These are phyloP conservation scores for Bellardia pandia DNA, from an alignment of 2,888 invertebrate genomes.

Conservation along the genomic window DNA sequence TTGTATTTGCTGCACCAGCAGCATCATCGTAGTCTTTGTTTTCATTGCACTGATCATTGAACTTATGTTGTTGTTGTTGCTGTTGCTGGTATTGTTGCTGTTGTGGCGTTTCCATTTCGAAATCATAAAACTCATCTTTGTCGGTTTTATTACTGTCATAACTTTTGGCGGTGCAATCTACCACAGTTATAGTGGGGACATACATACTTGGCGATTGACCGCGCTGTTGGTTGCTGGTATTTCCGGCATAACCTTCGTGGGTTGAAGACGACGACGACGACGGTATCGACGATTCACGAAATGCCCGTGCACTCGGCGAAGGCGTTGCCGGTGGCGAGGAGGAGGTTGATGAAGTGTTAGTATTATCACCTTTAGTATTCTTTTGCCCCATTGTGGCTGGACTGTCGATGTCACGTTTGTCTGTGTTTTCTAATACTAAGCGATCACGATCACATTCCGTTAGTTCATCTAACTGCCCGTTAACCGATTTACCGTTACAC, in stretches of 20 bases:
- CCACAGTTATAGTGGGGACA: slow-evolving; percentile 81
- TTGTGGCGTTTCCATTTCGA: slow-evolving; percentile 72
- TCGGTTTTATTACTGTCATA: slow-evolving; percentile 74
- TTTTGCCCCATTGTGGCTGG: slow-evolving; percentile 79
- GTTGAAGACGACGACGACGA: slow-evolving; percentile 39
- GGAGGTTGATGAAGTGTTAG: slow-evolving; percentile 47
- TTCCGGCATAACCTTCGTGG: slow-evolving; percentile 39
- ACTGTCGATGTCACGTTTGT: slow-evolving; percentile 45
- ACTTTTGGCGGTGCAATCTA: slow-evolving; percentile 78
- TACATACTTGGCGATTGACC: slow-evolving; percentile 70
- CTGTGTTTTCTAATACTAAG: slow-evolving; percentile 30
- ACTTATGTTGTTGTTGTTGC: slow-evolving; percentile 47
- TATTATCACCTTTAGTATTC: slow-evolving; percentile 75
- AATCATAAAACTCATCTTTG: slow-evolving; percentile 81
- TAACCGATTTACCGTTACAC: slow-evolving; percentile 73
- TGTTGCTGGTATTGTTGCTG: slow-evolving; percentile 28
- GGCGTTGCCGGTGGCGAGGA: slow-evolving; percentile 49
- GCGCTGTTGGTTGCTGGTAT: slow-evolving; percentile 30
- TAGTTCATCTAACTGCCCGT: slow-evolving; percentile 73
- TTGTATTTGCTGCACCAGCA: slow-evolving; percentile 2
- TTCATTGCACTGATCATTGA: slow-evolving; percentile 56
- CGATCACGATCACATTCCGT: slow-evolving; percentile 78
- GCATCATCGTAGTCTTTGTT: slow-evolving; percentile 41
- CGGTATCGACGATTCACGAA: slow-evolving; percentile 79
- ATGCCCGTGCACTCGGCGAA: slow-evolving; percentile 74